These are phyloP conservation scores for Pseudomyrmex sp. DNA, from an alignment of 1,140 invertebrate genomes.

Conservation along the genomic window DNA sequence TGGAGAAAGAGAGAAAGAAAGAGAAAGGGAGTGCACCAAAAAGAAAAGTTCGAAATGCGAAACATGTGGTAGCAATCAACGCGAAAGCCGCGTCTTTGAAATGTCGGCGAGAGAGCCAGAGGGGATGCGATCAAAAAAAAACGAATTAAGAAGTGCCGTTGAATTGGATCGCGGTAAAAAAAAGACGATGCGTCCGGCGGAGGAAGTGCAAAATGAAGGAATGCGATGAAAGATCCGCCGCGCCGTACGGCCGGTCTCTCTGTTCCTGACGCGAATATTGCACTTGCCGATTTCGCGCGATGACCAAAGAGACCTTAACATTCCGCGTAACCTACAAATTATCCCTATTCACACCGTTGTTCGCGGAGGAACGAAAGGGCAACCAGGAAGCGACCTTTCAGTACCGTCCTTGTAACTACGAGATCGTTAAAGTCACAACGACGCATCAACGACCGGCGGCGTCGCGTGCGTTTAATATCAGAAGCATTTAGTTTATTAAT, in stretches of 20 bases:
- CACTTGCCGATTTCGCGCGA: constrained; percentile 8
- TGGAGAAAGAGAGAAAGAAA: constrained; percentile 57
- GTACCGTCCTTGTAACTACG: constrained; percentile 31
- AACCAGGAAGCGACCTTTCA: constrained; percentile 45
- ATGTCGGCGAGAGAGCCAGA: constrained; percentile 66
- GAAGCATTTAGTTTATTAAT: constrained; percentile 1
- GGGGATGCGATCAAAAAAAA: constrained; percentile 33
- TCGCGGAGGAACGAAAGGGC: constrained; percentile 29
- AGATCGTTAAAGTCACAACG: constrained; percentile 42
- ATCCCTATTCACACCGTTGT: background rate
- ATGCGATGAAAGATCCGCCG: constrained; percentile 44
- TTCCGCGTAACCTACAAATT: constrained; percentile 34
- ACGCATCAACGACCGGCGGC: background rate
- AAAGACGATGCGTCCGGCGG: constrained; percentile 47
- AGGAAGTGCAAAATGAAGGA: constrained; percentile 40
- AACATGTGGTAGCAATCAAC: constrained; percentile 78
- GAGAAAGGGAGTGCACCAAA: constrained; percentile 31
- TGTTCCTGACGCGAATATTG: background rate
- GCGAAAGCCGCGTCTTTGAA: constrained; percentile 69
- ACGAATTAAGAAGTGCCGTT: constrained; percentile 63
- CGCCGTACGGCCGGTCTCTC: background rate
- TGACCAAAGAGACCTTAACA: constrained; percentile 7
- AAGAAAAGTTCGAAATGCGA: constrained; percentile 65
- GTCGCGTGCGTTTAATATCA: constrained; percentile 5
- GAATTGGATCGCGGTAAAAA: constrained; percentile 61